phyloP scores from a whole-genome alignment of 1,140 invertebrate genomes.

The Drosophila sp. region DNA sequence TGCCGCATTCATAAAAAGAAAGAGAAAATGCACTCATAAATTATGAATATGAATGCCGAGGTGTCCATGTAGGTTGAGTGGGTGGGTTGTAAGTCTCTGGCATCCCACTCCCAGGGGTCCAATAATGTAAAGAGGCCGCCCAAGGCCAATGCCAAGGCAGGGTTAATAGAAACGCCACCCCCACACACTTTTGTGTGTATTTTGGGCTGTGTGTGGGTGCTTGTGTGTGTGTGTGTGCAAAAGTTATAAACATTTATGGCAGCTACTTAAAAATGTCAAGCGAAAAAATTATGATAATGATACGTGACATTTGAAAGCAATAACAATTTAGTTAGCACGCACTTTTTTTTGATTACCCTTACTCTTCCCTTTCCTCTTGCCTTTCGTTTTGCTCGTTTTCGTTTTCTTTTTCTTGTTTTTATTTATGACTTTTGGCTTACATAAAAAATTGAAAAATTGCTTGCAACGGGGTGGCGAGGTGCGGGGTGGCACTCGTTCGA shows the following conservation, averaged over 20 bases:
- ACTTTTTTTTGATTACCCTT: conserved; percentile 75
- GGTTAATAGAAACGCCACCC: conserved; percentile 68
- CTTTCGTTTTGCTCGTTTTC: conserved; percentile 19
- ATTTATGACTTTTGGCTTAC: conserved; percentile 65
- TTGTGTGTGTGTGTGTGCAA: conserved; percentile 39
- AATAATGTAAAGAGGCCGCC: conserved; percentile 62
- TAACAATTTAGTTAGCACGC: conserved; percentile 80
- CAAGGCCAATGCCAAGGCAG: conserved; percentile 28
- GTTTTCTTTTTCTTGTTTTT: conserved; percentile 35
- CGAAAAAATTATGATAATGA: conserved; percentile 82
- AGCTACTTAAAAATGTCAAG: conserved; percentile 80
- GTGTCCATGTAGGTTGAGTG: conserved; percentile 50
- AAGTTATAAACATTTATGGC: conserved; percentile 81
- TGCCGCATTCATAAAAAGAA: conserved; percentile 35
- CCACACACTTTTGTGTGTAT: neutral
- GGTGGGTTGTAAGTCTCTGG: neutral
- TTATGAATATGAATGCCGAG: conserved; percentile 75
- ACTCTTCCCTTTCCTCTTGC: neutral
- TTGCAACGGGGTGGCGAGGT: conserved; percentile 29
- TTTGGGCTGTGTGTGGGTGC: neutral
- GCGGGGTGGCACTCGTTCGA: conserved; percentile 19
- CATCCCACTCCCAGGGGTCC: conserved; percentile 56
- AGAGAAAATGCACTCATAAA: conserved; percentile 64
- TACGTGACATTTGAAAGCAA: conserved; percentile 81
- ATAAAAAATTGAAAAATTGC: conserved; percentile 79